Conservation (phyloP, 2,888 invertebrate genomes). For the Caenorhabditis parvicauda region DNA sequence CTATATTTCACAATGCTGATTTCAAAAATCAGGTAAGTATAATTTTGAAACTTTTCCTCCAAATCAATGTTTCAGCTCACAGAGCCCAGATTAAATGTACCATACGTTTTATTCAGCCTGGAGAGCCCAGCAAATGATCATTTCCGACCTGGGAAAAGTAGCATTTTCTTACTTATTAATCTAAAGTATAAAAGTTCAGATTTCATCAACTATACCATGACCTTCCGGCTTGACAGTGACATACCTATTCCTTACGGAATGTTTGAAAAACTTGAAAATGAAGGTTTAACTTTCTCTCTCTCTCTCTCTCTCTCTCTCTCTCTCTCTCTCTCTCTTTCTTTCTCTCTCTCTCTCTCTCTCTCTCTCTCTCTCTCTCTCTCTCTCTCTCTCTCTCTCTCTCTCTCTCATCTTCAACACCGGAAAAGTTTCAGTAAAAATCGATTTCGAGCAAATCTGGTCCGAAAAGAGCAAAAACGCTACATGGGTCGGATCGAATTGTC, state of each 20-base stretch:
- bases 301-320: background rate
- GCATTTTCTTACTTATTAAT: too few species aligned
- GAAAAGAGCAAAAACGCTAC: background rate
- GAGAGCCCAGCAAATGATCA: background rate
- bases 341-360: slow-evolving; percentile 8
- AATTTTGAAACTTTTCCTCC: too few species aligned
- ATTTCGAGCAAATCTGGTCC: background rate
- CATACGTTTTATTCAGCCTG: background rate
- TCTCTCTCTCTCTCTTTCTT: background rate
- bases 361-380: slow-evolving; percentile 7
- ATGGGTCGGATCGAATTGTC: background rate
- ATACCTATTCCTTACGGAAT: background rate
- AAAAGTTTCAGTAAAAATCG: too few species aligned
- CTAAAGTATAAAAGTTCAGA: background rate
- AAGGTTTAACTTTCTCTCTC: background rate
- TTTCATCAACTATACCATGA: background rate
- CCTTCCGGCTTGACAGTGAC: background rate
- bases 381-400: slow-evolving; percentile 9
- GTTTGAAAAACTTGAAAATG: background rate
- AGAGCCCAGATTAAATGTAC: too few species aligned
- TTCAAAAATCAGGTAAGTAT: too few species aligned
- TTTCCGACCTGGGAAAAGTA: background rate
- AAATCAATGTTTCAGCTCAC: too few species aligned
- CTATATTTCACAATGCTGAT: too few species aligned
- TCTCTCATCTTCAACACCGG: slow-evolving; percentile 4